Percentiles rank a stretch among this genome's conserved stretches.
phyloP scores from a whole-genome alignment of 2,113 vertebrate species.

The Crocuta crocuta region DNA sequence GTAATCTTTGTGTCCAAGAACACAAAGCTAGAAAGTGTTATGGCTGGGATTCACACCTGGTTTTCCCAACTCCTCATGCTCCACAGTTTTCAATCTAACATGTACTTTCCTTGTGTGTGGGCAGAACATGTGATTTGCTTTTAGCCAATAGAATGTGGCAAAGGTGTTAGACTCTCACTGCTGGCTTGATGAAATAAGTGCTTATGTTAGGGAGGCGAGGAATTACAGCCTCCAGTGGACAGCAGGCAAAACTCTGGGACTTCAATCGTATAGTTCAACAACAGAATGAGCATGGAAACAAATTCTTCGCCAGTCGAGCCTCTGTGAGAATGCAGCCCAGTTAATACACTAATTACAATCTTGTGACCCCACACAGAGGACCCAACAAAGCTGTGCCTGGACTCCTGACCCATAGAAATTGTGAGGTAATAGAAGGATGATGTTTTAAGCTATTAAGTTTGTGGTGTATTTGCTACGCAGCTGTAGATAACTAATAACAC shows the following conservation, averaged over 20 bases:
- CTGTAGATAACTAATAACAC: neutral
- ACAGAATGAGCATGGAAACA: neutral
- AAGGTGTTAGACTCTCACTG: neutral
- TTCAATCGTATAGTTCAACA: neutral
- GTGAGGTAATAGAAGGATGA: neutral
- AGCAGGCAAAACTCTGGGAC: neutral
- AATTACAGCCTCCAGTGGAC: neutral
- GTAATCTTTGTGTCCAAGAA: neutral
- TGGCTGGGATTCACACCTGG: neutral
- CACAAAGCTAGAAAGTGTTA: neutral
- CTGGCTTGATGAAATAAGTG: neutral
- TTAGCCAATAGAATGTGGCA: neutral
- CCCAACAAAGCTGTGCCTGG: too few species aligned
- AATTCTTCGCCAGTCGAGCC: neutral
- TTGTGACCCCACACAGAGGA: neutral
- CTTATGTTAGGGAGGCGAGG: neutral
- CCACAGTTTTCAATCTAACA: neutral
- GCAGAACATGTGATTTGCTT: neutral
- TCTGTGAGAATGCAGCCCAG: neutral
- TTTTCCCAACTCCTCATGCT: neutral
- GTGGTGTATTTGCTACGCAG: neutral
- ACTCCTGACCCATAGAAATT: neutral
- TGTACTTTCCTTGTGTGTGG: neutral
- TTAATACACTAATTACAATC: neutral
- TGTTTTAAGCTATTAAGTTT: neutral